Percentiles rank a stretch among this genome's conserved stretches.
phyloP scores from a whole-genome alignment of 2,888 invertebrate genomes.

The Leucophenga montana region DNA sequence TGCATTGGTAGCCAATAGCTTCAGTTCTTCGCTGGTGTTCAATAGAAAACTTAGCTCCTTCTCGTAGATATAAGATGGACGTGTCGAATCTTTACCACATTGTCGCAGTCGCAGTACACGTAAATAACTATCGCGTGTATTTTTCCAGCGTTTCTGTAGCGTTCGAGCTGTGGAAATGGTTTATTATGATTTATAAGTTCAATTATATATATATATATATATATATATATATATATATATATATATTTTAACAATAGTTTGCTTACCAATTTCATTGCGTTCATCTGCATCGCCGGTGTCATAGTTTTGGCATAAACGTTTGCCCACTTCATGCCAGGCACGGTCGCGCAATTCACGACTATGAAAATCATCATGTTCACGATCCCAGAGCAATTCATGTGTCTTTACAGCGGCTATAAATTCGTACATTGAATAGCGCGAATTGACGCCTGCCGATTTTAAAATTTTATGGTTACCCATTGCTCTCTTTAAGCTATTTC shows the following conservation, averaged over 20 bases:
- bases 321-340: conserved; percentile 56
- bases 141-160: conserved; percentile 59
- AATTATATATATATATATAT: too few relatives aligned
- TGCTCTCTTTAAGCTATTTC: background rate
- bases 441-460: conserved; percentile 44
- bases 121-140: conserved; percentile 59
- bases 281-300: conserved; percentile 43
- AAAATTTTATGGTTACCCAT: conserved; percentile 59
- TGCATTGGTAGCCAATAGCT: background rate
- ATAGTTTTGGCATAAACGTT: conserved; percentile 48
- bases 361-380: conserved; percentile 54
- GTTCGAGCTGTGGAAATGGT: conserved; percentile 45
- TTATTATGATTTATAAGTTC: background rate
- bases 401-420: conserved; percentile 55
- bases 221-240: too few relatives aligned
- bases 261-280: conserved; percentile 53
- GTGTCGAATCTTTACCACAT: conserved; percentile 44
- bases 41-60: conserved; percentile 56
- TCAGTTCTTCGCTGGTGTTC: conserved; percentile 42
- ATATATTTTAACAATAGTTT: background rate
- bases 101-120: conserved; percentile 50
- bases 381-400: conserved; percentile 54
- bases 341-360: conserved; percentile 56
- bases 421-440: conserved; percentile 57
- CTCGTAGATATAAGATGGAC: conserved; percentile 59